Base-by-base conservation (phyloP, 2,797 vertebrate species). In the Pyrocephalus nanus region DNA sequence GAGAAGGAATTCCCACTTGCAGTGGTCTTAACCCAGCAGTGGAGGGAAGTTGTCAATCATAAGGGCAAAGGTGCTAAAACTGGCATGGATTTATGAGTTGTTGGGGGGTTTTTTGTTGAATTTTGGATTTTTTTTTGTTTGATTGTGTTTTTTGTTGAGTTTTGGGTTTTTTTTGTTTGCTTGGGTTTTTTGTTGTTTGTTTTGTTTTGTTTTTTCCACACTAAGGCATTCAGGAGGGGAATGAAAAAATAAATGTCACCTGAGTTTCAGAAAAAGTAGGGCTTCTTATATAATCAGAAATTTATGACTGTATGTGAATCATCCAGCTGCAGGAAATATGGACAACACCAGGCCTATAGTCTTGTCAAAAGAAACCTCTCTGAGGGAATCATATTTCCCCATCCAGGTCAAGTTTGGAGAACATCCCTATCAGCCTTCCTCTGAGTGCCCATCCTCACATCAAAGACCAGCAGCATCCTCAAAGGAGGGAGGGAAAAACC, bases 1-100 rank as follows among this genome's bases (percentile, higher is more conserved):
- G 43, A 85, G 93, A 91, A 95, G 92, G 95, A 95, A 96, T 97
- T 97, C 81, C 88, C 93, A 83, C 96, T 95, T 83, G 91, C 95
- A 94, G 86, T 0, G 32, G 69, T 75, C 85, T 94, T 88, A 88
- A 93, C 75, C 38, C 77, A 94, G 83, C 75, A 90, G 73, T 36
- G 53, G 89, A 92, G 85, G 60, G 84, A 94, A 91, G 22, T n/a
- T 78, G 87, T 93, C 93, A 95, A 40, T 91, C 84, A 45, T 65
- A 74, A 92, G 75, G 84, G 90, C 72, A 95, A 90, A 96, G 47
- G 75, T 90, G 54, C 53, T 1, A 2, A 86, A 92, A 69, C 30
- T 85, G 70, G 75, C 64, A 50, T 40, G 53, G 55, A 20, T 78
- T 45, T 84, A 19, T 50, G 40, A 20, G 26, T 70, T 36, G 40